These are phyloP conservation scores for Pammene fasciana DNA, from an alignment of 2,888 invertebrate species.

Conservation along the genomic window DNA sequence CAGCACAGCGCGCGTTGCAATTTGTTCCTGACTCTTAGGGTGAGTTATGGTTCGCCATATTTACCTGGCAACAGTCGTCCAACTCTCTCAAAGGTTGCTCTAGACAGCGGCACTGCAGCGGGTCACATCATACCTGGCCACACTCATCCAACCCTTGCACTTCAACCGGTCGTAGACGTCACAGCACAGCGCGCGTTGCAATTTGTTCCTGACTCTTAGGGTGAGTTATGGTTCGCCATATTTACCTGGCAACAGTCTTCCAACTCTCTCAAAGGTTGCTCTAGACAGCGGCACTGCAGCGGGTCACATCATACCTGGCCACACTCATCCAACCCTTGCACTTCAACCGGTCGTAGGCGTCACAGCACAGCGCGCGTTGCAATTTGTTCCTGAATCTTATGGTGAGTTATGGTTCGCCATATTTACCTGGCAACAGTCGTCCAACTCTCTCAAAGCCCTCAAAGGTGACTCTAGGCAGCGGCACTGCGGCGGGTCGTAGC, in stretches of 20 bases:
- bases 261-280: conserved; percentile 55
- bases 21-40: no score
- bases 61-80: conserved; percentile 59
- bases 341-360: neutral
- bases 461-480: conserved; percentile 68
- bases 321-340: conserved; percentile 11
- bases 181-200: neutral
- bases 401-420: no score
- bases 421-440: conserved; percentile 59
- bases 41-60: no score
- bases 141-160: conserved; percentile 11
- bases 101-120: conserved; percentile 71
- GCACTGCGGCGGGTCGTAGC: conserved; percentile 63
- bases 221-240: no score
- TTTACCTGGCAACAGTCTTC: conserved; percentile 59
- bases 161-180: neutral
- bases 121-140: conserved; percentile 58
- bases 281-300: conserved; percentile 71
- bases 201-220: no score
- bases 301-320: conserved; percentile 60
- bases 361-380: neutral
- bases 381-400: no score
- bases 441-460: conserved; percentile 42
- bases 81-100: conserved; percentile 57
- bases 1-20: neutral